phyloP scores from a whole-genome alignment of 2,888 invertebrate species.

The Cenopis cana region DNA sequence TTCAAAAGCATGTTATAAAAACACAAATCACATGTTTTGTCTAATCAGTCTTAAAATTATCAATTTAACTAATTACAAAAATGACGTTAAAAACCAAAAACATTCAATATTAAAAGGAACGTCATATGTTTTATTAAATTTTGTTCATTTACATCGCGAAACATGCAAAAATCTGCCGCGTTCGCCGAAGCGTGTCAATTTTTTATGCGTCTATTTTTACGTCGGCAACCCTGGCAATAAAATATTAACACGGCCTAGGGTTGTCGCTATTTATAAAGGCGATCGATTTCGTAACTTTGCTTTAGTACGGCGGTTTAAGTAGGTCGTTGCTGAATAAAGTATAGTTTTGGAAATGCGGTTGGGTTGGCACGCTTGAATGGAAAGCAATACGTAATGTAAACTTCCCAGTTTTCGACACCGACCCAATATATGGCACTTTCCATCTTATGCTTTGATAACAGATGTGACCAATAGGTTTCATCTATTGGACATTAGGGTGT shows the following conservation, averaged over 20 bases:
- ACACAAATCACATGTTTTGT: neutral
- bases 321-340: conserved; percentile 30
- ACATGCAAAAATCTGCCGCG: conserved; percentile 30
- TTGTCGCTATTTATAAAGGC: conserved; percentile 52
- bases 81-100: conserved; percentile 1
- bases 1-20: neutral
- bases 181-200: conserved; percentile 26
- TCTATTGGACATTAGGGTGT: too few relatives aligned
- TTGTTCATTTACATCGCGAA: conserved; percentile 12
- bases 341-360: neutral
- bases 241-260: conserved; percentile 52
- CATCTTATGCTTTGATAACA: too few relatives aligned
- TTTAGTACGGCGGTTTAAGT: conserved; percentile 31
- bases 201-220: conserved; percentile 41
- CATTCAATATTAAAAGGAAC: conserved; percentile 12
- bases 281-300: conserved; percentile 50
- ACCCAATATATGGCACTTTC: too few relatives aligned
- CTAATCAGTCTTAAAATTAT: neutral
- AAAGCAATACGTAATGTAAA: neutral
- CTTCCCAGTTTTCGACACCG: too few relatives aligned
- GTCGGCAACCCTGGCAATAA: conserved; percentile 51
- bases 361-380: neutral
- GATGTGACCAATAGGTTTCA: too few relatives aligned
- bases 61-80: neutral
- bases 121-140: neutral